Evolutionary conservation across 1,140 invertebrate genomes (phyloP).

Genomic region (Musca vetustissima): DNA sequence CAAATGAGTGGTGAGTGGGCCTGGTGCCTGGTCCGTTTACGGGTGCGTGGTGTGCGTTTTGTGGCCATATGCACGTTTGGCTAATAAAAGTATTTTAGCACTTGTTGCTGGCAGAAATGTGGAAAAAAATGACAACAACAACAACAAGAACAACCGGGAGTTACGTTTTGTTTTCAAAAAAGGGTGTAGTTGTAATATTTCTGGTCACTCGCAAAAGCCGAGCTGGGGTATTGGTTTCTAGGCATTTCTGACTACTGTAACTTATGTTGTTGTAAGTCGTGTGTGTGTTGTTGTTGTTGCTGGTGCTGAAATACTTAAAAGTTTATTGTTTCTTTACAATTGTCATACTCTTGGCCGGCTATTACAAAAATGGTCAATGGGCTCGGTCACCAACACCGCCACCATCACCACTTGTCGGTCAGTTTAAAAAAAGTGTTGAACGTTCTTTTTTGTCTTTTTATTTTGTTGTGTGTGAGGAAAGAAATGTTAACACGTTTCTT

Average conservation of each 20-base stretch:
- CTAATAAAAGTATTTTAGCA: slow-evolving; percentile 22
- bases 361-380: slow-evolving; percentile 20
- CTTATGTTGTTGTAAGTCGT: too few relatives aligned
- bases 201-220: neutral
- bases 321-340: neutral
- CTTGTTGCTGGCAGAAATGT: slow-evolving; percentile 2
- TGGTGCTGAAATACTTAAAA: too few relatives aligned
- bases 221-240: too few relatives aligned
- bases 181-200: slow-evolving; percentile 10
- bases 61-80: slow-evolving; percentile 7
- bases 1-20: too few relatives aligned
- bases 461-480: neutral
- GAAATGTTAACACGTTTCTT: slow-evolving; percentile 24
- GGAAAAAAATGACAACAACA: neutral
- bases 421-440: neutral
- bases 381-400: slow-evolving; percentile 2
- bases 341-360: too few relatives aligned
- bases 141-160: too few relatives aligned
- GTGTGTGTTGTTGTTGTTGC: too few relatives aligned
- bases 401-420: neutral
- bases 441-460: neutral
- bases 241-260: too few relatives aligned
- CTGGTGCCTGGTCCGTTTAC: too few relatives aligned
- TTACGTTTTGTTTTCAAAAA: neutral
- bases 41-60: too few relatives aligned